phyloP scores from a whole-genome alignment of 2,888 invertebrate genomes.

The Dusona sp. region DNA sequence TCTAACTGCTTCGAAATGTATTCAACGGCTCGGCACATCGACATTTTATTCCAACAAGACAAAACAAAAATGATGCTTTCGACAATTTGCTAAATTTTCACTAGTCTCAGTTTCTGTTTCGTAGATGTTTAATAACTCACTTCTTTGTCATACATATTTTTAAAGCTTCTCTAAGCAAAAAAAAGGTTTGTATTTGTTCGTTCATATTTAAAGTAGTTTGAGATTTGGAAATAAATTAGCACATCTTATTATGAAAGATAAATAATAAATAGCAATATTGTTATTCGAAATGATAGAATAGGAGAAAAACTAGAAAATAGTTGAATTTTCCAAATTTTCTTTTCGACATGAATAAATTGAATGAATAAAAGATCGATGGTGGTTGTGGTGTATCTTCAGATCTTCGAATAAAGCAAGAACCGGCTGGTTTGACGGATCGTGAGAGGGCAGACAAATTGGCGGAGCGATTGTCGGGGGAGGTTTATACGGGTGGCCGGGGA shows the following conservation, averaged over 20 bases:
- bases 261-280: background rate
- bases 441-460: slow-evolving; percentile 82
- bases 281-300: no score
- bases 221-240: background rate
- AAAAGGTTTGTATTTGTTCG: no score
- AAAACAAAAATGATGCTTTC: background rate
- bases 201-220: background rate
- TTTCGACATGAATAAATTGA: background rate
- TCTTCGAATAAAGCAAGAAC: slow-evolving; percentile 87
- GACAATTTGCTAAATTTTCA: background rate
- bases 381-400: slow-evolving; percentile 72
- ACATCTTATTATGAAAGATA: background rate
- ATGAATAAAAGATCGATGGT: background rate
- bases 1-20: slow-evolving; percentile 6
- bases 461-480: slow-evolving; percentile 81
- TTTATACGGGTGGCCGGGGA: slow-evolving; percentile 81
- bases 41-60: slow-evolving; percentile 3
- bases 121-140: background rate
- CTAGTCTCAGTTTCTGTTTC: background rate
- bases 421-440: slow-evolving; percentile 85
- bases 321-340: no score
- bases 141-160: background rate
- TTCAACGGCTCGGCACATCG: slow-evolving; percentile 7
- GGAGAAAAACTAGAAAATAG: no score
- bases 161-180: no score